Evolutionary conservation across 1,140 invertebrate species (phyloP), one percentile per base, ranked within the genome.

Genomic region (Sesamia nonagrioides): DNA sequence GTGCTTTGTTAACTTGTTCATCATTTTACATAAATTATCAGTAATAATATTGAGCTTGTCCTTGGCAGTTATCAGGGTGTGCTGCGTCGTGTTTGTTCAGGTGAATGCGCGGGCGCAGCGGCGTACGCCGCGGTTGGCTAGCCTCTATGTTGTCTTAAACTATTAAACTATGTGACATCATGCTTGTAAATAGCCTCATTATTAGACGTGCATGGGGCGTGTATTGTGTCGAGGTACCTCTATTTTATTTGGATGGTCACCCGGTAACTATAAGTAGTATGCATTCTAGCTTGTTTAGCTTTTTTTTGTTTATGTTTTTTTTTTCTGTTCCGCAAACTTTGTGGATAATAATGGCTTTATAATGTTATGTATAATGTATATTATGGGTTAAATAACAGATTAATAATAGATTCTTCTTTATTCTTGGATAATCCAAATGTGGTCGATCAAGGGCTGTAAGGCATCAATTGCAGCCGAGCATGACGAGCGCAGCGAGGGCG

Each of bases 31-130:
- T n/a, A 50, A 50, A n/a, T n/a, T 50, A 50, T 50, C 15, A 13
- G 15, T 66, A 45, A 37, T 42, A 42, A 42, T 42, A 37, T 42
- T 18, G 61, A 42, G 37, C 61, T 50, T 63, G 73, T 75, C 73
- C 73, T 75, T 75, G 52, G 71, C 76, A 78, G 66, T 54, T 58
- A 78, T 52, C 75, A 58, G 76, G 60, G 76, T 33, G 66, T 69
- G 52, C 11, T 66, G 45, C 18, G 52, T 27, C 54, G 75, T 78
- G 63, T 78, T 78, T 78, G 76, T 60, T 60, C 76, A 78, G 76
- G 63, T 71, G 76, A 42, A n/a, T 71, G 50, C 66, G 63, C 50
- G 63, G 18, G 54, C 63, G 72, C 72, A 6, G 48, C 56, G 13
- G 48, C 58, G 40, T 40, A 63, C 33, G 69, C 18, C 69, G 48